Evolutionary conservation across 2,113 vertebrate species (phyloP), one percentile per base, ranked within the genome.

Genomic region (Carassius gibelio): DNA sequence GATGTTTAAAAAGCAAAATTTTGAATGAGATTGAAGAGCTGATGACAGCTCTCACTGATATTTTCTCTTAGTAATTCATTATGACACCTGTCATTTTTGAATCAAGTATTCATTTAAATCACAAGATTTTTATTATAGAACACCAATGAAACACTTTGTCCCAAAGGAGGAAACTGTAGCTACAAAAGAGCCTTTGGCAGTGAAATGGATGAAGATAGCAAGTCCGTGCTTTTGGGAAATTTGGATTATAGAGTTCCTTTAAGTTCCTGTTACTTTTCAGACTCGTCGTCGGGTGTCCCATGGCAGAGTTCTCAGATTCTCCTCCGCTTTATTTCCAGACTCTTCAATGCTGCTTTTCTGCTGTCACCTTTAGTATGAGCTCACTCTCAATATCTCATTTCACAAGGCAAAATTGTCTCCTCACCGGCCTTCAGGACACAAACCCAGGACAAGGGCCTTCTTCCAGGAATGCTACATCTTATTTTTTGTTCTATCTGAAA

Each of bases 251-350:
- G 74, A 62, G 26, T 86, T 82, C 59, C 19, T 52, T 14, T 55
- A 66, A 87, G 69, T 36, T 23, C 2, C 52, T 61, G 62, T 19
- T 3, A 13, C 66, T 75, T 42, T 23, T 75, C 34, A 71, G 34
- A 19, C 72, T 78, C 11, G 34, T 34, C 23, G 8, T 55, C n/a
- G 23, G 59, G 61, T 34, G 55, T 76, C 74, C 3, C 91, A 91
- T 93, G 92, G 45, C 45, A 48, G 91, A 88, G 88, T 72, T 81
- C 72, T 84, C 45, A 68, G 89, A 89, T 93, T 89, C 92, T 57
- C 55, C 85, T 86, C 79, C 19, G 50, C 48, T 76, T 75, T 30
- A 79, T 15, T 75, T 86, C 84, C 77, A n/a, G 62, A 78, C 5
- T 3, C 8, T 76, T 64, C 14, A 75, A 68, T 68, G 74, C 79